phyloP scores from a whole-genome alignment of 2,888 invertebrate species.

The Noctua pronuba region DNA sequence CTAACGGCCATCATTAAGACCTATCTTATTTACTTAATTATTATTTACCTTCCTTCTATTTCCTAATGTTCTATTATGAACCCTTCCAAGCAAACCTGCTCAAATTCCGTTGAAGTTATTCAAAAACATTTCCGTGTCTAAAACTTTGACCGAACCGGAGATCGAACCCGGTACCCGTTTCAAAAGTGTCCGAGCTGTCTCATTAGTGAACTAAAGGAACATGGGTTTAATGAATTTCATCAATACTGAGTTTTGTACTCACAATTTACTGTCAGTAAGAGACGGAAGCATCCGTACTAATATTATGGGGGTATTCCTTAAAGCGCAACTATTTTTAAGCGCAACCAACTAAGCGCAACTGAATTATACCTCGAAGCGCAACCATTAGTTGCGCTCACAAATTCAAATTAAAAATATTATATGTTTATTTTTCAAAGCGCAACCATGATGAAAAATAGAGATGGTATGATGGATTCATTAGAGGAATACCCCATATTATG shows the following conservation, averaged over 20 bases:
- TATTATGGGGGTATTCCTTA: too few relatives aligned
- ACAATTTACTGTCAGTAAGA: neutral
- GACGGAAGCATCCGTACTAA: neutral
- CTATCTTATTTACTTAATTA: neutral
- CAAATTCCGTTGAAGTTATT: slow-evolving; percentile 25
- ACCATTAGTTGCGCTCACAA: too few relatives aligned
- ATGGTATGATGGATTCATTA: too few relatives aligned
- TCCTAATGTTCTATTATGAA: neutral
- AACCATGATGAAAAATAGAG: too few relatives aligned
- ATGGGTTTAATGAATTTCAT: slow-evolving; percentile 56
- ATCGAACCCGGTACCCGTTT: slow-evolving; percentile 58
- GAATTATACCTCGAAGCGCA: too few relatives aligned
- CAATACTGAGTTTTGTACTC: slow-evolving; percentile 34
- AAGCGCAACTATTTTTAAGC: too few relatives aligned
- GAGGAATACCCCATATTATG: too few relatives aligned
- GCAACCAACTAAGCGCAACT: too few relatives aligned
- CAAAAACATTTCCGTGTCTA: slow-evolving; percentile 45
- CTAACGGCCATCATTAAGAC: too few relatives aligned
- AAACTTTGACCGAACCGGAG: slow-evolving; percentile 54
- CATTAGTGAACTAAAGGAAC: slow-evolving; percentile 46
- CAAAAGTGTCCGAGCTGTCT: slow-evolving; percentile 62
- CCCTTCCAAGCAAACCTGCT: slow-evolving; percentile 13
- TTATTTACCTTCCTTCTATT: neutral
- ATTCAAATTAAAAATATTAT: too few relatives aligned
- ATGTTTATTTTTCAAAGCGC: too few relatives aligned